Base-by-base conservation (phyloP, 2,888 invertebrate genomes). In the Laspeyria flexula region DNA sequence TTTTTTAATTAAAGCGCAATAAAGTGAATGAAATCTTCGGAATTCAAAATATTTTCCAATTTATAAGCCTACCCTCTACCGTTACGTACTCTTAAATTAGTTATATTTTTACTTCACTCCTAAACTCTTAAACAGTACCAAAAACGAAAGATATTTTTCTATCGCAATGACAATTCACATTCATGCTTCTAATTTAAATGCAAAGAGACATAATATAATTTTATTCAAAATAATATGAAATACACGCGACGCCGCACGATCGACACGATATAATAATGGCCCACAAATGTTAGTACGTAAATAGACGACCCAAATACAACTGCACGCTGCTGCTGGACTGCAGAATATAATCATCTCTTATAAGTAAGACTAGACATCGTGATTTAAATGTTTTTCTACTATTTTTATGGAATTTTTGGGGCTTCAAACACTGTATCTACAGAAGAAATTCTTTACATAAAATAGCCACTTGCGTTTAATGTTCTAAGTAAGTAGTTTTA, bases 241-340 rank as follows among this genome's bases (percentile, higher is more conserved):
- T 47, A 52, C 41, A 23, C 39, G 47, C 39, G 47, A 42, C 46
- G 39, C 34, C 25, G 47, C 15, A 29, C 45, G 51, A 64, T 69
- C 71, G 67, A 67, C 57, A 49, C 52, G 54, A 53, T 60, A 61
- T 60, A 64, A 70, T 69, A 67, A 60, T 64, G 64, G 58, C 29
- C 48, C 54, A 64, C 69, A 60, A 67, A 70, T 67, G 71, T 61
- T 57, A 37, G 55, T 43, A 54, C 69, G 48, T 63, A 71, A 71
- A 71, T 71, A 71, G 70, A 58, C 53, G 70, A 63, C 70, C 70
- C 60, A 61, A 47, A 71, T 71, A 27, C 55, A 43, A 45, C 52
- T 60, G 57, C 67, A 69, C 49, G 39, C 44, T 30, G 39, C 44
- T 30, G 40, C 57, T 67, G 71, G 65, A 70, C 71, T 63, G 60